These are phyloP conservation scores for Heliothis subflexa DNA, from an alignment of 1,140 invertebrate genomes.

Conservation along the genomic window DNA sequence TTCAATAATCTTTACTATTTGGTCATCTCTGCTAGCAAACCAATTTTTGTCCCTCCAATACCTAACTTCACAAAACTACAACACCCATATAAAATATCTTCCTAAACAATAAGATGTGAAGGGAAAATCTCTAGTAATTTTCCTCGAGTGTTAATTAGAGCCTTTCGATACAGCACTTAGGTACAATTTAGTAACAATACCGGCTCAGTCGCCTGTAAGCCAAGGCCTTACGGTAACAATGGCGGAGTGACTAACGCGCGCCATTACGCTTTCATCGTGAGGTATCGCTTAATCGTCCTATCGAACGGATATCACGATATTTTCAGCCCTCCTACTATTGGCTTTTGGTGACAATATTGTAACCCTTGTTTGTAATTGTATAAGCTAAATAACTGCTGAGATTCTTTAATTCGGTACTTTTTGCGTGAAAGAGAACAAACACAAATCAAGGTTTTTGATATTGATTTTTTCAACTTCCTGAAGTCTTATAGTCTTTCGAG, in stretches of 20 bases:
- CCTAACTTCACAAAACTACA: neutral
- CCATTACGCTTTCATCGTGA: conserved; percentile 45
- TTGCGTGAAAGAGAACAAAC: too few species aligned
- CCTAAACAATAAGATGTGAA: neutral
- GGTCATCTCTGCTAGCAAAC: too few species aligned
- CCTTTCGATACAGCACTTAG: conserved; percentile 30
- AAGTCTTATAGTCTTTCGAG: too few species aligned
- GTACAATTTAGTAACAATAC: conserved; percentile 20
- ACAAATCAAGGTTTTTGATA: too few species aligned
- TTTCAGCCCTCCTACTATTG: conserved; percentile 17
- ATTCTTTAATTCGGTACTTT: too few species aligned
- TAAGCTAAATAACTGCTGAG: too few species aligned
- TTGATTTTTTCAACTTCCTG: too few species aligned
- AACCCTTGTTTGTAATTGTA: too few species aligned
- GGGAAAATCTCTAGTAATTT: conserved; percentile 7
- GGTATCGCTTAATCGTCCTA: conserved; percentile 48
- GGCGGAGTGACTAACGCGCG: conserved; percentile 46
- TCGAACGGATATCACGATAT: conserved; percentile 19
- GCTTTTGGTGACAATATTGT: neutral
- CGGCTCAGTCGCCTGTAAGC: conserved; percentile 6
- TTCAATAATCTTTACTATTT: neutral
- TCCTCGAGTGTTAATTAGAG: conserved; percentile 16
- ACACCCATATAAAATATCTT: neutral
- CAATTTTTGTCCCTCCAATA: too few species aligned
- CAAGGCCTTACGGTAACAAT: conserved; percentile 23